Evolutionary conservation across 2,113 vertebrate genomes (phyloP).

Genomic region (Accipiter virgatus): DNA sequence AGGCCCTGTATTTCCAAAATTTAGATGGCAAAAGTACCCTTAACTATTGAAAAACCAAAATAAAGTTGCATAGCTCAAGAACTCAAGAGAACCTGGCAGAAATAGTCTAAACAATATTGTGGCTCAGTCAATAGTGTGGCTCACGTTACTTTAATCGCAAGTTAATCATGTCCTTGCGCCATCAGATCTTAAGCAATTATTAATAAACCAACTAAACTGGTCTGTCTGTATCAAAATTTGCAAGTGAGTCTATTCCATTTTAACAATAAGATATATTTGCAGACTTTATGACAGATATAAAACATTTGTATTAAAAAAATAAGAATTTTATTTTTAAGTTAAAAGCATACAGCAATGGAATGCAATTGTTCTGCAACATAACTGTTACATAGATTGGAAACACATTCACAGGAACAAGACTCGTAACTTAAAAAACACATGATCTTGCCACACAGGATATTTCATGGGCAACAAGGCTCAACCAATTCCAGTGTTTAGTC

Average conservation of each 20-base stretch:
- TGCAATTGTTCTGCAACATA: not conserved
- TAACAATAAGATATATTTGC: not conserved
- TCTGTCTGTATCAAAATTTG: not conserved
- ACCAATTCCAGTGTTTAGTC: conserved; percentile 35
- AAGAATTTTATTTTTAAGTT: not conserved
- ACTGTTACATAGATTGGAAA: not conserved
- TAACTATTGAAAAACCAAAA: not conserved
- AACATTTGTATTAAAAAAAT: not conserved
- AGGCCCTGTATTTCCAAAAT: not conserved
- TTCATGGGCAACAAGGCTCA: conserved; percentile 15
- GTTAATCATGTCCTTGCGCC: not conserved
- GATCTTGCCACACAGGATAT: not conserved
- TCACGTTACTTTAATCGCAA: not conserved
- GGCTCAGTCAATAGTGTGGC: not conserved
- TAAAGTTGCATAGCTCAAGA: not conserved
- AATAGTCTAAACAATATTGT: not conserved
- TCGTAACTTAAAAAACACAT: not conserved
- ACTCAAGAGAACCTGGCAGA: not conserved
- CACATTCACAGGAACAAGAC: not conserved
- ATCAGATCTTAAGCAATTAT: not conserved
- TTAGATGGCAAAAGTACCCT: not conserved
- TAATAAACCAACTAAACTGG: not conserved
- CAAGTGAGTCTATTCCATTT: not conserved
- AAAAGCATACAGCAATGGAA: not conserved
- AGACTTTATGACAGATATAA: not conserved